A percentile compares a stretch with the other conserved stretches of the same genome.
Evolutionary conservation across 1,140 invertebrate genomes (phyloP).

Genomic region (Spodoptera frugiperda): DNA sequence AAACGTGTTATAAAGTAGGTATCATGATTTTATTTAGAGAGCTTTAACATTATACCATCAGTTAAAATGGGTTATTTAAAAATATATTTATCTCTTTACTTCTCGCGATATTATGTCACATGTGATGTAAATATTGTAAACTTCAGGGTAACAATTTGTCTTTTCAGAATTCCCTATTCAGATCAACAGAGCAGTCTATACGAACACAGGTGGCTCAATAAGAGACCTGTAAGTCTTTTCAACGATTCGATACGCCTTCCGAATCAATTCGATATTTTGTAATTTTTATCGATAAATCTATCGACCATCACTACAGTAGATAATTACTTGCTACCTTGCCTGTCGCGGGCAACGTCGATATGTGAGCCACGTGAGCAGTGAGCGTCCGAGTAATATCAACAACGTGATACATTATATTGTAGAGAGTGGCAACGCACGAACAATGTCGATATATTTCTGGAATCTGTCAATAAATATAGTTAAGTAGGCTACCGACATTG

Average conservation of each 20-base stretch:
- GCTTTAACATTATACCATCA: too few species aligned
- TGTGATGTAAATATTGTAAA: not conserved
- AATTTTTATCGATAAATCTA: conserved; percentile 24
- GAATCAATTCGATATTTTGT: conserved; percentile 25
- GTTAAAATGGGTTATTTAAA: too few species aligned
- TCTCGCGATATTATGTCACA: not conserved
- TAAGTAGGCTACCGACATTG: conserved; percentile 10
- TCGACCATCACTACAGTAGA: conserved; percentile 5
- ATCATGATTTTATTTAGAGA: too few species aligned
- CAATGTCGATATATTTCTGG: conserved; percentile 6
- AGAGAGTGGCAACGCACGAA: not conserved
- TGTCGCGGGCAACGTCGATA: conserved; percentile 1
- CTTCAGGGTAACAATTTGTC: too few species aligned
- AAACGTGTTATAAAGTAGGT: too few species aligned
- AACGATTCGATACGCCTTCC: conserved; percentile 32
- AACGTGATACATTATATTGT: not conserved
- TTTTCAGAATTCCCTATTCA: not conserved
- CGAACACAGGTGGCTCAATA: conserved; percentile 12
- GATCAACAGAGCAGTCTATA: conserved; percentile 19
- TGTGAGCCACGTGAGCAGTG: not conserved
- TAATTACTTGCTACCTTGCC: not conserved
- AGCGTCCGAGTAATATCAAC: not conserved
- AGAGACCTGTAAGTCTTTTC: not conserved
- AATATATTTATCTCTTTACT: not conserved
- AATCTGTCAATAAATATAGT: conserved; percentile 18